Percentiles rank a stretch among this genome's conserved stretches.
Evolutionary conservation across 2,888 invertebrate genomes (phyloP).

Genomic region (Hydrotaea diabolus): DNA sequence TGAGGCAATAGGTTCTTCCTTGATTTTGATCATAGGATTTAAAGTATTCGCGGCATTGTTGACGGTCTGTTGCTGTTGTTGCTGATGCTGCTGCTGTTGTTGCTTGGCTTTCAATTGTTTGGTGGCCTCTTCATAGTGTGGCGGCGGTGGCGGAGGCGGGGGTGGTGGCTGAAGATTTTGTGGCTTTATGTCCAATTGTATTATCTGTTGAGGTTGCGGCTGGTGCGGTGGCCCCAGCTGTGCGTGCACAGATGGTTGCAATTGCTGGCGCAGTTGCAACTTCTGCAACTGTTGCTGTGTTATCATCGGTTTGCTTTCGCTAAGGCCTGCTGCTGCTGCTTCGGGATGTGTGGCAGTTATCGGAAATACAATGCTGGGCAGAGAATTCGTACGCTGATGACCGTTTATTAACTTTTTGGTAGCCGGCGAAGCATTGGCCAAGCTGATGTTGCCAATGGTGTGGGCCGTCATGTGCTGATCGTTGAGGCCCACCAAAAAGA

Average conservation of each 20-base stretch:
- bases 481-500: constrained; percentile 82
- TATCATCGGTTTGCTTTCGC: constrained; percentile 70
- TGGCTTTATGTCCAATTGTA: constrained; percentile 81
- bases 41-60: constrained; percentile 50
- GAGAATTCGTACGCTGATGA: constrained; percentile 82
- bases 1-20: constrained; percentile 71
- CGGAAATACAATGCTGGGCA: constrained; percentile 83
- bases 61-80: not conserved
- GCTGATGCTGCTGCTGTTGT: constrained; percentile 53
- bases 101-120: constrained; percentile 81
- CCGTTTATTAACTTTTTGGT: constrained; percentile 82
- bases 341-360: constrained; percentile 72
- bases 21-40: constrained; percentile 72
- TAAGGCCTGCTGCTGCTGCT: constrained; percentile 67
- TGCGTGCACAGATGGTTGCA: too few relatives aligned
- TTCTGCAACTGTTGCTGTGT: constrained; percentile 78
- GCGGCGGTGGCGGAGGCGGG: constrained; percentile 82
- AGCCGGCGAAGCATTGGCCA: constrained; percentile 73
- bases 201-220: constrained; percentile 73
- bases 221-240: constrained; percentile 72
- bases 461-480: constrained; percentile 79
- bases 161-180: constrained; percentile 82
- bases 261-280: constrained; percentile 73
- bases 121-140: constrained; percentile 88
- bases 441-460: constrained; percentile 76